Percentiles rank a stretch among this genome's conserved stretches.
phyloP scores from a whole-genome alignment of 2,797 vertebrate species.

The Jordanella pulchra region DNA sequence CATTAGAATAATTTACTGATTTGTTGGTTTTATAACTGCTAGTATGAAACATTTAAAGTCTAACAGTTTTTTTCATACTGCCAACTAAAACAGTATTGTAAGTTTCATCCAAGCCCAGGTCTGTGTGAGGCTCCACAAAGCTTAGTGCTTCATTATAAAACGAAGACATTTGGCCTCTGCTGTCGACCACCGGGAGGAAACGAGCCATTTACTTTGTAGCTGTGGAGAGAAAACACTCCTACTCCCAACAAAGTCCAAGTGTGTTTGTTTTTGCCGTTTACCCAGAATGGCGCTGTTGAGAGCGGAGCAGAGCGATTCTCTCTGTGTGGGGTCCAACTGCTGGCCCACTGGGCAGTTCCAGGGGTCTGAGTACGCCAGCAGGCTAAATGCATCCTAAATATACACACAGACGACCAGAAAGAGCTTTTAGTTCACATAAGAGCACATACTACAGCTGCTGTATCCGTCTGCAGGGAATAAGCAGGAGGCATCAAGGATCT shows the following conservation, averaged over 20 bases:
- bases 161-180: background rate
- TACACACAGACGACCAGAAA: conserved; percentile 19
- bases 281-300: conserved; percentile 99
- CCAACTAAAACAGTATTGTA: background rate
- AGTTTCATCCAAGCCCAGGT: no score
- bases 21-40: background rate
- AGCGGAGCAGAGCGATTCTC: conserved; percentile 94
- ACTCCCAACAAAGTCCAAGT: background rate
- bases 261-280: conserved; percentile 65
- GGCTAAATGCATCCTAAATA: conserved; percentile 93
- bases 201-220: background rate
- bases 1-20: no score
- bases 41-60: no score
- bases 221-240: background rate
- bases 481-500: background rate
- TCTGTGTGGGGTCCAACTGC: conserved; percentile 94
- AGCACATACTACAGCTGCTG: background rate
- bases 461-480: background rate
- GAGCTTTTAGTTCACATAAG: background rate
- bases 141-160: no score
- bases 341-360: conserved; percentile 98
- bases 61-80: no score
- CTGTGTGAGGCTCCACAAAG: no score
- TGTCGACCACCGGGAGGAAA: background rate
- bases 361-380: conserved; percentile 95